Base-by-base conservation (phyloP, 2,888 invertebrate species). In the Trachelus iudaicus region DNA sequence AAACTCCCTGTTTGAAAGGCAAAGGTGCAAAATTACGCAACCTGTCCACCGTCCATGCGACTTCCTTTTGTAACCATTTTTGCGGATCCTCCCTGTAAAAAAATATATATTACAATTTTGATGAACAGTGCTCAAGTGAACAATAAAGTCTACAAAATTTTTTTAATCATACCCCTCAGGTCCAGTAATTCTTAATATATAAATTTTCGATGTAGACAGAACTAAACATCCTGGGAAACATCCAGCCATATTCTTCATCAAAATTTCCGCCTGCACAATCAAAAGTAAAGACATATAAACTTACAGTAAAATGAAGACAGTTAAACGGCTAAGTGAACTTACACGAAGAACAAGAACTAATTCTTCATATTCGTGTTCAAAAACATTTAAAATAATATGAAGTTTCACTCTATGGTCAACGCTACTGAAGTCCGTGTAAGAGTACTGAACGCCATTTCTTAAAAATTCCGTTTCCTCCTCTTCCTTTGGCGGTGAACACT, bases 341-440 rank as follows among this genome's bases (percentile, higher is more conserved):
- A 71, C 71, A 83, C 92, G 92, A 2, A 93, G 90, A 75, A 94
- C 86, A 90, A 93, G 92, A 75, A 93, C 92, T 11, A 94, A 92
- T 79, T 93, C 93, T 86, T 94, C 94, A 40, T 92, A 92, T 78
- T 92, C 91, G 80, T 93, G 92, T 81, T 93, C 92, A 82, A 94
- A 94, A 84, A 94, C 90, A 79, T 91, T 91, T 81, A 94, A 91
- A 86, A 93, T 93, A 69, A 94, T 92, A 86, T 93, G 93, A 4
- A 93, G 89, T 85, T 94, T 94, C n/a, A 94, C 89, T 75, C 94
- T 92, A 84, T 94, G 94, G 89, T 94, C 94, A 31, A 94, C 91
- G 81, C 92, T 92, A 79, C 91, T 91, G 77, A 93, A 94, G 84
- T 94, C 92, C 11, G 86, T 92, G 81, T 93, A 94, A 68, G 93